A percentile compares a stretch with the other conserved stretches of the same genome.
Conservation (phyloP, 2,113 vertebrate species). For the Lampris incognitus region DNA sequence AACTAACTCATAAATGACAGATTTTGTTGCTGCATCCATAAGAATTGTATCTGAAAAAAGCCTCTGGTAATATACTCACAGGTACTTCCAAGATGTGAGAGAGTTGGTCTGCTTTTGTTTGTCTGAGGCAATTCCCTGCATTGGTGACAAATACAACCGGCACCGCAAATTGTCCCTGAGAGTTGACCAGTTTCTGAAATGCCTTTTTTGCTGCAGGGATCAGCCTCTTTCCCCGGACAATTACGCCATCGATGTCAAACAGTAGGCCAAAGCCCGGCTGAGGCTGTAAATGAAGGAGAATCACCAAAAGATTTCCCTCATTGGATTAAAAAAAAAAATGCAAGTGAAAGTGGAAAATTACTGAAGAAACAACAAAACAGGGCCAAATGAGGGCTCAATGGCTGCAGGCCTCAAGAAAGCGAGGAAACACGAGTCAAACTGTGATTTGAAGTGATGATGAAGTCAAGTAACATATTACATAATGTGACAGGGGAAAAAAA, state of each 20-base stretch:
- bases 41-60: too few species aligned
- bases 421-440: too few species aligned
- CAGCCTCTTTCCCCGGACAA: slow-evolving; percentile 88
- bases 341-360: neutral
- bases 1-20: neutral
- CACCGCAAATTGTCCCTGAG: slow-evolving; percentile 88
- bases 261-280: slow-evolving; percentile 88
- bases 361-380: neutral
- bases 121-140: slow-evolving; percentile 90
- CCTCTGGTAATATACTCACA: slow-evolving; percentile 77
- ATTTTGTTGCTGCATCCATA: too few species aligned
- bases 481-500: too few species aligned
- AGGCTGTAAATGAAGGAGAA: slow-evolving; percentile 40
- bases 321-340: too few species aligned
- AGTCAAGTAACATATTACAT: too few species aligned
- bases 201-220: slow-evolving; percentile 89
- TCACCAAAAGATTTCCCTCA: neutral
- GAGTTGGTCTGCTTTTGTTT: slow-evolving; percentile 91
- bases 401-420: too few species aligned
- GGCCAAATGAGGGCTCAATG: neutral
- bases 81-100: slow-evolving; percentile 88
- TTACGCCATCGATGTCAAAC: slow-evolving; percentile 91
- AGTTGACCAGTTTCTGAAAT: slow-evolving; percentile 87
- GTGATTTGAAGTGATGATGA: too few species aligned
- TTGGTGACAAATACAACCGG: slow-evolving; percentile 95